These are phyloP conservation scores for Cerceris ruficornis DNA, from an alignment of 2,888 invertebrate genomes.

Conservation along the genomic window DNA sequence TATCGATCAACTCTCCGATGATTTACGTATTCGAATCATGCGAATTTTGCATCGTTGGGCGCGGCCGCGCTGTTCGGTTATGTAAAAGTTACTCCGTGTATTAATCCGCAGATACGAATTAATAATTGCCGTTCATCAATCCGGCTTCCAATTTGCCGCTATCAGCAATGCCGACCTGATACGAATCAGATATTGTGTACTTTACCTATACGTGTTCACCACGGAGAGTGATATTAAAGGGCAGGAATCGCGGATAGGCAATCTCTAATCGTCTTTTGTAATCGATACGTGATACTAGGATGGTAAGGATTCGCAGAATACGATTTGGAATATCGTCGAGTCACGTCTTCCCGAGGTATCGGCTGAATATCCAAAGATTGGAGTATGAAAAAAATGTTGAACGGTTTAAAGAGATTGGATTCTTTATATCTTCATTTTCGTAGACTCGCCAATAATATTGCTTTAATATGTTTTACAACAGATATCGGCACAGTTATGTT, in stretches of 20 bases:
- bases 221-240: slow-evolving; percentile 26
- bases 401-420: no score
- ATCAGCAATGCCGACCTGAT: slow-evolving; percentile 11
- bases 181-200: slow-evolving; percentile 33
- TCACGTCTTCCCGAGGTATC: neutral
- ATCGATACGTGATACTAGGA: slow-evolving; percentile 12
- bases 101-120: slow-evolving; percentile 36
- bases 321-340: slow-evolving; percentile 9
- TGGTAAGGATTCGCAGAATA: neutral
- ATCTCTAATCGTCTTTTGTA: slow-evolving; percentile 13
- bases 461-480: no score
- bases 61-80: slow-evolving; percentile 12
- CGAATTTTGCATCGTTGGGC: slow-evolving; percentile 49
- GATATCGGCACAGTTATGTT: no score
- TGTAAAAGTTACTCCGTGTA: slow-evolving; percentile 17
- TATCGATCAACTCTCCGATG: slow-evolving; percentile 50
- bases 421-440: no score
- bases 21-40: slow-evolving; percentile 61
- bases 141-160: slow-evolving; percentile 29
- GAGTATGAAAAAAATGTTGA: no score
- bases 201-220: slow-evolving; percentile 17
- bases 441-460: no score
- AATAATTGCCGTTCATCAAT: slow-evolving; percentile 46
- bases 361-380: neutral
- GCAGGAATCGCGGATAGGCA: slow-evolving; percentile 2